Percentiles rank a stretch among this genome's conserved stretches.
Conservation (phyloP, 2,113 vertebrate species). For the Boulengeromyrus knoepffleri region DNA sequence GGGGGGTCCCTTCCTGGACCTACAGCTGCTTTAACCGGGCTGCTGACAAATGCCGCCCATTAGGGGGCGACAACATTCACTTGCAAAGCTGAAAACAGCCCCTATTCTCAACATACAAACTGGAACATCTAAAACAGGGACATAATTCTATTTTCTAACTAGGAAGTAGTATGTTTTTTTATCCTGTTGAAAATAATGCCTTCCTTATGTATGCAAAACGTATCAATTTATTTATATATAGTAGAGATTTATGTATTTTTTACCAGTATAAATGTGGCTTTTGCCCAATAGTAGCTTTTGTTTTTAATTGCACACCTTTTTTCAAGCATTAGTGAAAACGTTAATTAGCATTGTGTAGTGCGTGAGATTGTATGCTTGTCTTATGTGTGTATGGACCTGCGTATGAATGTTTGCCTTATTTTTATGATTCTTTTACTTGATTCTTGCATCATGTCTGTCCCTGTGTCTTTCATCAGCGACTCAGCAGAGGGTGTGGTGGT, state of each 20-base stretch:
- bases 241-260: conserved; percentile 58
- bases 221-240: conserved; percentile 57
- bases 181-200: conserved; percentile 1
- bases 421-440: conserved; percentile 8
- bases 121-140: not conserved
- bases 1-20: conserved; percentile 41
- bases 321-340: conserved; percentile 52
- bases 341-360: conserved; percentile 30
- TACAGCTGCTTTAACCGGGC: conserved; percentile 34
- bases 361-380: not conserved
- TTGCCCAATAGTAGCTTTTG: conserved; percentile 54
- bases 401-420: conserved; percentile 26
- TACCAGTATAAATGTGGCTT: conserved; percentile 52
- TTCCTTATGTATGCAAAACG: conserved; percentile 10
- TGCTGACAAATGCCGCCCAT: conserved; percentile 3
- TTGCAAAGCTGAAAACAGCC: not conserved
- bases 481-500: not conserved
- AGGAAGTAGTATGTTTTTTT: not conserved
- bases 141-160: not conserved
- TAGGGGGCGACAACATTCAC: not conserved
- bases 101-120: not conserved
- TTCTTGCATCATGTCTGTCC: not conserved
- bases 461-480: not conserved
- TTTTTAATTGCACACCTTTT: conserved; percentile 64
- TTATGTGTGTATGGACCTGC: conserved; percentile 18